Evolutionary conservation across 2,113 vertebrate species (phyloP).

Genomic region (Tragelaphus scriptus): DNA sequence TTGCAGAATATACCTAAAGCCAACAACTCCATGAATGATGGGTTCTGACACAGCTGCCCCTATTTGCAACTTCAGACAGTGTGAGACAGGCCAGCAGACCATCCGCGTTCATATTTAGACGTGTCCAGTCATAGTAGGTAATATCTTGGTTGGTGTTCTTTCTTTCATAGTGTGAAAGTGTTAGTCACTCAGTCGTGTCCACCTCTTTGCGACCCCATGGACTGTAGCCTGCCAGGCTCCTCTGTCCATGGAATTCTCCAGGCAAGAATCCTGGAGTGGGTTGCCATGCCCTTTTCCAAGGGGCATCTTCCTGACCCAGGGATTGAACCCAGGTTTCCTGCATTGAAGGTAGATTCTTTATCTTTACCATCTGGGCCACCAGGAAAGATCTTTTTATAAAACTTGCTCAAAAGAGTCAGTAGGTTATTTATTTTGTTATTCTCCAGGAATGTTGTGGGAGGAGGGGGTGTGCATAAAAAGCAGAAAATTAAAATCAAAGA

Average conservation of each 20-base stretch:
- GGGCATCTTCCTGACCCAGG: background rate
- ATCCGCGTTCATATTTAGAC: background rate
- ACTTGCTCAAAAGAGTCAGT: background rate
- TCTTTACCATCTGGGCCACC: background rate
- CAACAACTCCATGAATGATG: background rate
- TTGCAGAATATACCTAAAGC: background rate
- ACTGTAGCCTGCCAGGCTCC: background rate
- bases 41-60: constrained; percentile 27
- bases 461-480: background rate
- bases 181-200: background rate
- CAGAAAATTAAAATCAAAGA: constrained; percentile 4
- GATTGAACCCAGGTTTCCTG: background rate
- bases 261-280: background rate
- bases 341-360: background rate
- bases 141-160: background rate
- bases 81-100: background rate
- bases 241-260: background rate
- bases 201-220: fast-evolving
- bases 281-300: background rate
- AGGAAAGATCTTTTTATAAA: background rate
- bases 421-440: background rate
- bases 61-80: background rate
- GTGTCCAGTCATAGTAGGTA: background rate
- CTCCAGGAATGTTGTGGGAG: background rate
- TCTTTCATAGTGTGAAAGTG: background rate